Percentiles rank a stretch among this genome's conserved stretches.
Conservation (phyloP, 2,888 invertebrate species). For the Allygus modestus region DNA sequence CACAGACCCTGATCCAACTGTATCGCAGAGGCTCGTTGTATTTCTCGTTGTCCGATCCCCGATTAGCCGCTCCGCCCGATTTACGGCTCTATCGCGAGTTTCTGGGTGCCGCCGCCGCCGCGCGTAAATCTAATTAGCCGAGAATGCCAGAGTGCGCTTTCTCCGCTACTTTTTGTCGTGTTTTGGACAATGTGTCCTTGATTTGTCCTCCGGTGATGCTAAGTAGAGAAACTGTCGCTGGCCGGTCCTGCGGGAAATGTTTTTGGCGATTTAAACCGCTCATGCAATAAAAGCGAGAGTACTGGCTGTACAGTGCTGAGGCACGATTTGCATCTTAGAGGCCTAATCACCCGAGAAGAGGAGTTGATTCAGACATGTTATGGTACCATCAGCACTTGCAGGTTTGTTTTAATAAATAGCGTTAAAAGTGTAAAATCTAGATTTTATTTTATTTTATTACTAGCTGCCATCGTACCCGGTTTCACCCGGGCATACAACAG, state of each 20-base stretch:
- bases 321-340: too few relatives aligned
- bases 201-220: not conserved
- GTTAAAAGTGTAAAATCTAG: too few relatives aligned
- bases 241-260: not conserved
- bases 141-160: not conserved
- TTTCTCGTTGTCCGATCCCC: slow-evolving; percentile 14
- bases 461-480: too few relatives aligned
- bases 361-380: too few relatives aligned
- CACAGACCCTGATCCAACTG: too few relatives aligned
- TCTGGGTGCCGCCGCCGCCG: slow-evolving; percentile 2
- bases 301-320: too few relatives aligned
- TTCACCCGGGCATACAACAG: too few relatives aligned
- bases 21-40: not conserved
- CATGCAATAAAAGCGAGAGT: not conserved
- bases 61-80: slow-evolving; percentile 16
- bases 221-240: not conserved
- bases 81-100: not conserved
- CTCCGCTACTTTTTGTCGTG: slow-evolving; percentile 14
- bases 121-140: slow-evolving; percentile 34
- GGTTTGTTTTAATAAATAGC: too few relatives aligned
- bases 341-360: too few relatives aligned
- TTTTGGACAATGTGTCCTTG: slow-evolving; percentile 37
- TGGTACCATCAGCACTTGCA: too few relatives aligned
- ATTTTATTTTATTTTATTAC: too few relatives aligned
- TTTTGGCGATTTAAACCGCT: not conserved